Conservation (phyloP, 2,888 invertebrate species). For the Lepidocyrtoides sp. region DNA sequence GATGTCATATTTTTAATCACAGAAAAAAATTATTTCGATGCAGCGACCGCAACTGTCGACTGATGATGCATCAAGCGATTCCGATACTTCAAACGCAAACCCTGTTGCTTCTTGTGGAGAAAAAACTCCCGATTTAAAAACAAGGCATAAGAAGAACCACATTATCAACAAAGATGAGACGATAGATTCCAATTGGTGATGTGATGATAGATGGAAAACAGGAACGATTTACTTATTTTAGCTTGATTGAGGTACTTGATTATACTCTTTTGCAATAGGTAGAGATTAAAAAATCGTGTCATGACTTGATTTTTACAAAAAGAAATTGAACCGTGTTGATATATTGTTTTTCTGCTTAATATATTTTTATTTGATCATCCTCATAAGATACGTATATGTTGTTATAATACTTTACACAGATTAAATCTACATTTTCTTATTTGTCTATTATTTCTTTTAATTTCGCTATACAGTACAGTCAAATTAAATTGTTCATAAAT, state of each 20-base stretch:
- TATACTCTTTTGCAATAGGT: no score
- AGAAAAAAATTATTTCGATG: background rate
- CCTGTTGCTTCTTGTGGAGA: background rate
- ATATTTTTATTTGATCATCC: constrained; percentile 35
- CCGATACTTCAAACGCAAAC: constrained; percentile 17
- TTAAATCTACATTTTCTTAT: constrained; percentile 38
- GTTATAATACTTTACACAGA: constrained; percentile 55
- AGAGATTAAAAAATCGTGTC: no score
- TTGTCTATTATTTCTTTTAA: background rate
- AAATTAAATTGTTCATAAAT: background rate
- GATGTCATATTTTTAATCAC: no score
- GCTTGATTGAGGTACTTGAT: no score
- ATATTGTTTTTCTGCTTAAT: no score
- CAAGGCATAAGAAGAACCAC: background rate
- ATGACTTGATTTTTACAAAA: no score
- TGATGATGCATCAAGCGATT: constrained; percentile 39
- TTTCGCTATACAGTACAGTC: background rate
- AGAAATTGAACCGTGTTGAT: no score
- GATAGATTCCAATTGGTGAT: background rate
- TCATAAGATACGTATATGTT: constrained; percentile 35
- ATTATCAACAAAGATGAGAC: no score
- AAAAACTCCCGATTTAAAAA: background rate
- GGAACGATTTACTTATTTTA: no score
- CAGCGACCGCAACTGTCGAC: background rate
- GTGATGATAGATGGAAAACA: no score